A percentile compares a stretch with the other conserved stretches of the same genome.
Evolutionary conservation across 2,888 invertebrate genomes (phyloP).

Genomic region (Cephus rjabovi): DNA sequence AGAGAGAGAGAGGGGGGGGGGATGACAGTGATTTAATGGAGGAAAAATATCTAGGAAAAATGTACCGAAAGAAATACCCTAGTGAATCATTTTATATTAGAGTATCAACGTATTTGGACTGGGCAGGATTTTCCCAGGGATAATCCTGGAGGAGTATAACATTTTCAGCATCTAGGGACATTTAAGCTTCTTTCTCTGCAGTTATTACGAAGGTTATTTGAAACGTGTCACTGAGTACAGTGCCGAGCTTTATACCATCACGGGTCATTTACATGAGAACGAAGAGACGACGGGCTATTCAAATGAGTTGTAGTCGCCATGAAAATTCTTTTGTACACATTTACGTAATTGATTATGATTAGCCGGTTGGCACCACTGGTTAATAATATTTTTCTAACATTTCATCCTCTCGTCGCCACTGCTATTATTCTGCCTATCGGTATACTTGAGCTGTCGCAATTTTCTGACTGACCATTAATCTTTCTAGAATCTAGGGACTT

Average conservation of each 20-base stretch:
- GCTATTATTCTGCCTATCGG: background rate
- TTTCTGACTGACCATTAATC: background rate
- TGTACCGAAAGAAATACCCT: background rate
- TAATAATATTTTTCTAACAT: background rate
- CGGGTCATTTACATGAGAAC: background rate
- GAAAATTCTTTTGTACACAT: background rate
- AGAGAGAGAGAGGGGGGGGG: too few species aligned
- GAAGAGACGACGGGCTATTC: background rate
- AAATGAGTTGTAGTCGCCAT: background rate
- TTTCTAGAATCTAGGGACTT: background rate
- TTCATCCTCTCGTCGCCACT: background rate
- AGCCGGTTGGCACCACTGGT: background rate
- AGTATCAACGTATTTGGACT: background rate
- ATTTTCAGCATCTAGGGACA: background rate
- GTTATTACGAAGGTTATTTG: background rate
- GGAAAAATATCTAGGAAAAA: background rate
- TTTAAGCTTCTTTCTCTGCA: background rate
- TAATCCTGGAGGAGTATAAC: background rate
- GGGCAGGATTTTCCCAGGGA: background rate
- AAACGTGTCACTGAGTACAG: background rate
- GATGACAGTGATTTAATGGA: background rate
- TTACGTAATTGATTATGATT: background rate
- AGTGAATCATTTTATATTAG: background rate
- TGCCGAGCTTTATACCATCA: background rate
- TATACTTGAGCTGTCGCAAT: background rate